Percentiles rank a stretch among this genome's conserved stretches.
Conservation (phyloP, 2,113 vertebrate species). For the Okapia johnstoni region DNA sequence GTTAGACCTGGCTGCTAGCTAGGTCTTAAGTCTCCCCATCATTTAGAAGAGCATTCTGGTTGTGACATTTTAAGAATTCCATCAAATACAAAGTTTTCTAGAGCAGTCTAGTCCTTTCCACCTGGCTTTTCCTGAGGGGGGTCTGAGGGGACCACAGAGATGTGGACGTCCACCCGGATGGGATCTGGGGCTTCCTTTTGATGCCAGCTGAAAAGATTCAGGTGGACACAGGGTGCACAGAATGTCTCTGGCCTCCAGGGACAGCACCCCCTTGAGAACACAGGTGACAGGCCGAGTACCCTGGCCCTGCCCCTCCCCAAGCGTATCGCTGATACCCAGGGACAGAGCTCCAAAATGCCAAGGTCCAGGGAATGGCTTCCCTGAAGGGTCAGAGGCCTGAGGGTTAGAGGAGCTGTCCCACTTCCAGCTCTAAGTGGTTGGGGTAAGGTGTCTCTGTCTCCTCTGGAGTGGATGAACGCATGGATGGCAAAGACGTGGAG, state of each 20-base stretch:
- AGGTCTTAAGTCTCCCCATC: background rate
- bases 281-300: background rate
- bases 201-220: background rate
- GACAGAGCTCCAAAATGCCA: background rate
- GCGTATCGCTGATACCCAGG: background rate
- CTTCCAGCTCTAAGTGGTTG: background rate
- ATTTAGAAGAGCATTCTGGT: background rate
- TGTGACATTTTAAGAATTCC: background rate
- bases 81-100: background rate
- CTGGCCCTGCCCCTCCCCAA: background rate
- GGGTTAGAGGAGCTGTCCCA: background rate
- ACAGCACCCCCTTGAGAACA: background rate
- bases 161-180: background rate
- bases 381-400: background rate
- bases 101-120: background rate
- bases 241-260: background rate
- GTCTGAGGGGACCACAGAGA: background rate
- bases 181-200: background rate
- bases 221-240: background rate
- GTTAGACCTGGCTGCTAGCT: background rate
- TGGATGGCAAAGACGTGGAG: background rate
- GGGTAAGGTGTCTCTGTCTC: background rate
- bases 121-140: background rate
- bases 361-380: background rate
- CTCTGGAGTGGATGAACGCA: background rate